Conservation (phyloP, 2,797 vertebrate genomes). For the Loris lydekkerianus region DNA sequence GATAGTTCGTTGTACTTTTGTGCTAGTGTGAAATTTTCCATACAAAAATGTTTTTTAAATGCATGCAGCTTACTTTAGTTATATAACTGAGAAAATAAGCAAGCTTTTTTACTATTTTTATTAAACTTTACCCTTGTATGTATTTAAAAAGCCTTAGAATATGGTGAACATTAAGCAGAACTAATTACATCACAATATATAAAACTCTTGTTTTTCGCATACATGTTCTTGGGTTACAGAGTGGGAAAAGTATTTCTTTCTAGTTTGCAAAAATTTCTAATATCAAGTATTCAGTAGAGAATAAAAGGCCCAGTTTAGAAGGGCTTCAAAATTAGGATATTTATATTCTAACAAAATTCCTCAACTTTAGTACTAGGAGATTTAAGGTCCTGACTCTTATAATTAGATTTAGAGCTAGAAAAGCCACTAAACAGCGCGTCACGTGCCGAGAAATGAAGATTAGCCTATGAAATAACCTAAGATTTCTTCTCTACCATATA, state of each 20-base stretch:
- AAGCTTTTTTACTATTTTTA: conserved; percentile 9
- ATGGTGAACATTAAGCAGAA: conserved; percentile 25
- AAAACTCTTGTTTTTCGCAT: background rate
- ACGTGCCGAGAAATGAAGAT: background rate
- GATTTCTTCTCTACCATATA: background rate
- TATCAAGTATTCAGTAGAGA: background rate
- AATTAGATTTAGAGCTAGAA: conserved; percentile 21
- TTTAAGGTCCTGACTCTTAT: background rate
- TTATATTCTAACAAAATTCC: background rate
- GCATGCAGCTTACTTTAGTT: background rate
- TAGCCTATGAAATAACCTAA: background rate
- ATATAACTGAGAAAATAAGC: background rate
- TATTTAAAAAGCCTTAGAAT: background rate
- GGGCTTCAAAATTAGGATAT: background rate
- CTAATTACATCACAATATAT: background rate
- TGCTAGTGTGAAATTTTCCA: conserved; percentile 37
- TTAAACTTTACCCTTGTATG: background rate
- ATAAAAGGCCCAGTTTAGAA: background rate
- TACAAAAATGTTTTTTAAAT: background rate
- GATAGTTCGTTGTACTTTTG: background rate
- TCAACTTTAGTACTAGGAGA: background rate
- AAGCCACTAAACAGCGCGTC: background rate
- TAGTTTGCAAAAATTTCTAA: background rate
- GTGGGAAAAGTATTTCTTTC: background rate
- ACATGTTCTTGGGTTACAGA: background rate